Evolutionary conservation across 2,888 invertebrate species (phyloP).

Genomic region (Mesochorus sp.): DNA sequence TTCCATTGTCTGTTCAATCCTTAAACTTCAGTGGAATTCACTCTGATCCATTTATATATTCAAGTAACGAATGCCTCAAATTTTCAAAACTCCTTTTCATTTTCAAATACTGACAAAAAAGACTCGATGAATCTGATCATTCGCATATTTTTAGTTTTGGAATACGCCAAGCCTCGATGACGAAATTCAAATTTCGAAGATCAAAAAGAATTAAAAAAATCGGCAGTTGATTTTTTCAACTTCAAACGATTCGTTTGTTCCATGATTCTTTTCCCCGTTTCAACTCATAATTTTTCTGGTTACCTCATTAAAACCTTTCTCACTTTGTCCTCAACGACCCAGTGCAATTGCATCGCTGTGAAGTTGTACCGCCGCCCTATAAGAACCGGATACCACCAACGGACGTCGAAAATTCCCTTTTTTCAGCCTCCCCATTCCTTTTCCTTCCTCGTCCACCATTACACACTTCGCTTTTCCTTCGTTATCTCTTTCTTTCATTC

Average conservation of each 20-base stretch:
- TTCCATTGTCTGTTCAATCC: background rate
- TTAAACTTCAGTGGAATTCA: background rate
- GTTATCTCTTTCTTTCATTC: constrained; percentile 1
- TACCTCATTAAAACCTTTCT: background rate
- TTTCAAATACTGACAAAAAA: background rate
- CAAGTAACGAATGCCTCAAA: background rate
- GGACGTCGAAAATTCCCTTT: constrained; percentile 73
- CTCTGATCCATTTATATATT: background rate
- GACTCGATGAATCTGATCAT: too few species aligned
- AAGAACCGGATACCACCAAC: constrained; percentile 74
- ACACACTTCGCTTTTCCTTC: constrained; percentile 3
- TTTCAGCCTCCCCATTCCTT: constrained; percentile 26
- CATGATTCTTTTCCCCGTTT: background rate
- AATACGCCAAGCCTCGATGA: too few species aligned
- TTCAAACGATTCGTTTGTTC: background rate
- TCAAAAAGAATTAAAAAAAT: too few species aligned
- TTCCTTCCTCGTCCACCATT: constrained; percentile 37
- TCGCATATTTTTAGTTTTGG: too few species aligned
- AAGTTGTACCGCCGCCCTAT: constrained; percentile 63
- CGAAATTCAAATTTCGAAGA: too few species aligned
- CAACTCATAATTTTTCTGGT: background rate
- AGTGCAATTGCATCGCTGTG: constrained; percentile 63
- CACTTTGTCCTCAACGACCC: background rate
- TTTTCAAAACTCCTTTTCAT: background rate
- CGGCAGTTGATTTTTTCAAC: too few species aligned